Evolutionary conservation across 1,140 invertebrate genomes (phyloP).

Genomic region (Drosophila novamexicana): DNA sequence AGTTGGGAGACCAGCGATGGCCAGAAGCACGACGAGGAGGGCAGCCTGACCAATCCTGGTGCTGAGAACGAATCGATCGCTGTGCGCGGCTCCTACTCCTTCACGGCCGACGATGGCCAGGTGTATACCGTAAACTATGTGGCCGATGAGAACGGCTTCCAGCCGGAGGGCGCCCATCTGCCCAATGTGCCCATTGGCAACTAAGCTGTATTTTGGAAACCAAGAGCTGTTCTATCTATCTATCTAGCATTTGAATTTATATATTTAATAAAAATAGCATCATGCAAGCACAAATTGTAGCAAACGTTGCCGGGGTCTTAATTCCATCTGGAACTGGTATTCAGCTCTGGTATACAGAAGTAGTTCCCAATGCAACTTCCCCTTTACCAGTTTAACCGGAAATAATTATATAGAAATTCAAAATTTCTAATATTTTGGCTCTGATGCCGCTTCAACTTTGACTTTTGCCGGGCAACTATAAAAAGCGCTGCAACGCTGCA

Average conservation of each 20-base stretch:
- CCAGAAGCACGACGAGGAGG: slow-evolving; percentile 66
- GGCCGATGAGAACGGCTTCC: slow-evolving; percentile 92
- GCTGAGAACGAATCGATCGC: slow-evolving; percentile 84
- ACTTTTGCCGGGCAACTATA: slow-evolving; percentile 48
- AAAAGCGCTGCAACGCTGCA: slow-evolving; percentile 38
- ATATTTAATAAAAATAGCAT: slow-evolving; percentile 66
- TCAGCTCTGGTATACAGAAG: neutral
- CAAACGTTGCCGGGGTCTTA: too few relatives aligned
- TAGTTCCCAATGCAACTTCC: too few relatives aligned
- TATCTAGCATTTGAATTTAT: slow-evolving; percentile 51
- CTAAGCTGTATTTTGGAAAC: slow-evolving; percentile 42
- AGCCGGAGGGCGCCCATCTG: slow-evolving; percentile 89
- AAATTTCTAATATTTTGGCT: slow-evolving; percentile 10
- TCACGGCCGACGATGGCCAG: slow-evolving; percentile 87
- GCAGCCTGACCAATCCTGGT: slow-evolving; percentile 67
- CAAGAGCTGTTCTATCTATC: slow-evolving; percentile 71
- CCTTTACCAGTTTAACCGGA: slow-evolving; percentile 26
- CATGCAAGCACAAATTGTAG: slow-evolving; percentile 53
- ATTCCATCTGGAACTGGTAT: neutral
- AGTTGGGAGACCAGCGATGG: slow-evolving; percentile 78
- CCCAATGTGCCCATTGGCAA: slow-evolving; percentile 84
- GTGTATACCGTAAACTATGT: slow-evolving; percentile 88
- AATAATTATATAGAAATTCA: slow-evolving; percentile 33
- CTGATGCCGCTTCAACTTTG: slow-evolving; percentile 38
- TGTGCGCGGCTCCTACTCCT: slow-evolving; percentile 87